These are phyloP conservation scores for Hippocampus zosterae DNA, from an alignment of 2,113 vertebrate genomes.

Conservation along the genomic window DNA sequence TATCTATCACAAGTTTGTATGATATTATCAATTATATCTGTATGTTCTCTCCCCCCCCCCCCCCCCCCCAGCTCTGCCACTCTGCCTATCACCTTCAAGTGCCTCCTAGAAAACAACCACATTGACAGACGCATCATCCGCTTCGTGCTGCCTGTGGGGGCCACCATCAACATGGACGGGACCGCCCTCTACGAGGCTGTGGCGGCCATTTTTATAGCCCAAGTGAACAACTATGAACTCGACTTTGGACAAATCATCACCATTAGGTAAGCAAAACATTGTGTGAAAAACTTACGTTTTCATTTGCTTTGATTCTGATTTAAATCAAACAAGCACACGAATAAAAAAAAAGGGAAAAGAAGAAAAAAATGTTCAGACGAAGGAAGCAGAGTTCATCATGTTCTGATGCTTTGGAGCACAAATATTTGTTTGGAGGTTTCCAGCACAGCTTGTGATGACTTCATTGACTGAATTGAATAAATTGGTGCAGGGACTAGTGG, in stretches of 20 bases:
- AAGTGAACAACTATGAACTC: slow-evolving; percentile 69
- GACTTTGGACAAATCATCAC: slow-evolving; percentile 71
- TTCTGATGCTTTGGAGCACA: too few relatives aligned
- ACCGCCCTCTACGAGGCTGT: slow-evolving; percentile 65
- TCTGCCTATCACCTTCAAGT: slow-evolving; percentile 72
- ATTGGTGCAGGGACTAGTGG: too few relatives aligned
- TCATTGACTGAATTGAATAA: too few relatives aligned
- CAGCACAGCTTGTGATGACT: too few relatives aligned
- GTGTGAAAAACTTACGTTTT: too few relatives aligned
- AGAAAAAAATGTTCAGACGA: too few relatives aligned
- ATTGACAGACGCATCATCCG: slow-evolving; percentile 69
- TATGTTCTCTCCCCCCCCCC: background rate
- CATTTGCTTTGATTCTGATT: too few relatives aligned
- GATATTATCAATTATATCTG: background rate
- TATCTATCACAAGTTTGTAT: too few relatives aligned
- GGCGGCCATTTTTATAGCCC: slow-evolving; percentile 68
- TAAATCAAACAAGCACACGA: too few relatives aligned
- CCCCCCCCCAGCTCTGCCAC: slow-evolving; percentile 60
- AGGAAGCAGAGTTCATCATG: too few relatives aligned
- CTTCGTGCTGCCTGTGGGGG: slow-evolving; percentile 66
- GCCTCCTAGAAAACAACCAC: slow-evolving; percentile 70
- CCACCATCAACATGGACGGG: slow-evolving; percentile 70
- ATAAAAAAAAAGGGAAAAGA: too few relatives aligned
- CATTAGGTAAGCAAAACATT: slow-evolving; percentile 49
- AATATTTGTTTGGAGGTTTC: too few relatives aligned